Conservation (phyloP, 2,888 invertebrate species). For the Pyrgus malvae region DNA sequence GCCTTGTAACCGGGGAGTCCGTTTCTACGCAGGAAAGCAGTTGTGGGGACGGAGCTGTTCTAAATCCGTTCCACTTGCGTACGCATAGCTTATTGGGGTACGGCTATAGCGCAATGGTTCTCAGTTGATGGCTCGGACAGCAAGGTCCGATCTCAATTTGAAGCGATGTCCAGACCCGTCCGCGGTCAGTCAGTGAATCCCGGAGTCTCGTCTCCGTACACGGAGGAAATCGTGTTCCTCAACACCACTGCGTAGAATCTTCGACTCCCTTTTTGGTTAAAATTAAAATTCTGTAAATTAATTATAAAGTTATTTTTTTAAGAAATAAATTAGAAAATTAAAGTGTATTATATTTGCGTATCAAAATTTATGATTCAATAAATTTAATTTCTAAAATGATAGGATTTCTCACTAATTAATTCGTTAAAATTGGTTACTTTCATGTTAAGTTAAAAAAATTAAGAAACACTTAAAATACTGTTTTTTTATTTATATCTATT, state of each 20-base stretch:
- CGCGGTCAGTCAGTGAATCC: not conserved
- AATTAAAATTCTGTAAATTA: too few species aligned
- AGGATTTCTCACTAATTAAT: too few species aligned
- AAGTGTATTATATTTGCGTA: too few species aligned
- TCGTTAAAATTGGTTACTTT: too few species aligned
- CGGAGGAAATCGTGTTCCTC: constrained; percentile 35
- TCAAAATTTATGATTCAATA: too few species aligned
- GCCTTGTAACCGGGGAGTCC: constrained; percentile 40
- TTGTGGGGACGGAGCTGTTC: constrained; percentile 42
- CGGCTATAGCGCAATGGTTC: constrained; percentile 14
- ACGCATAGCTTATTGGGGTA: constrained; percentile 29
- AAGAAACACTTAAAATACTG: too few species aligned
- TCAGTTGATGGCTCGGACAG: constrained; percentile 7
- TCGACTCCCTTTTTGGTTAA: constrained; percentile 46
- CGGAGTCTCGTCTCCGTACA: constrained; percentile 10
- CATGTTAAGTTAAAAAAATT: too few species aligned
- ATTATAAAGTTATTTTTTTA: too few species aligned
- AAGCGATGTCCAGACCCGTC: not conserved
- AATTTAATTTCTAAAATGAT: too few species aligned
- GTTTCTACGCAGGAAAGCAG: constrained; percentile 52
- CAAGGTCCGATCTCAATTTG: not conserved
- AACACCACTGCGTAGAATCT: constrained; percentile 51
- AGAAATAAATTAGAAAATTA: too few species aligned
- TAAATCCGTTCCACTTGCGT: constrained; percentile 37
- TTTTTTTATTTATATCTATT: too few species aligned